Evolutionary conservation across 1,140 invertebrate genomes (phyloP), one percentile per base, ranked within the genome.

Genomic region (Wiebesia pumilae): DNA sequence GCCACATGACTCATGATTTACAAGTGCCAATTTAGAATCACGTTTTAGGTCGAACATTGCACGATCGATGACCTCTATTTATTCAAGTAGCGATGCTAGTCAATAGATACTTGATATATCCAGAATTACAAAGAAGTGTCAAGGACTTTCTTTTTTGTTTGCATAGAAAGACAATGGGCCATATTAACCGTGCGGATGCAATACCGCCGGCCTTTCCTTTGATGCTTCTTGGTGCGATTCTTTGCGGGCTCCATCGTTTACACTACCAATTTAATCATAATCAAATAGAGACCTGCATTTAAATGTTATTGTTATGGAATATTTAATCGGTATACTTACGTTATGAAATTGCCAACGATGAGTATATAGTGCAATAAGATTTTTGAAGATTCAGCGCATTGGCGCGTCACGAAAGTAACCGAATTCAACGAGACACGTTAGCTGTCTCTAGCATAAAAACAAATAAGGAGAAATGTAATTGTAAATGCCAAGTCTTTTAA

Each of bases 1-100:
- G 3, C 38, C 24, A 69, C 33, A 16, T 40, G 35, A 62, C 35
- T 62, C 30, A 4, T 24, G 62, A 67, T 67, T 65, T 16, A 21
- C 54, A 30, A 81, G 79, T 65, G 35, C 69, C 47, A 62, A 83
- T 83, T 83, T 54, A 30, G 33, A 79, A 19, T 58, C 77, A 79
- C 77, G 51, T 79, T 54, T 79, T 79, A 58, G 19, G 51, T n/a
- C 12, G 54, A 27, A 73, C n/a, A 4, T 30, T 24, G 27, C 33
- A 54, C 83, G 69, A 84, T 84, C 82, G 71, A 78, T 84, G 73
- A 51, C 73, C 83, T 78, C 38, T 14, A 84, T 84, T 67, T 78
- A 62, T 47, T 67, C 54, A 67, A 62, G 51, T 3, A 27, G 81
- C 67, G 40, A 19, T 27, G 27, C 21, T 33, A 58, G 69, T 77